phyloP scores from a whole-genome alignment of 2,888 invertebrate species.

The Drosophila quinaria region DNA sequence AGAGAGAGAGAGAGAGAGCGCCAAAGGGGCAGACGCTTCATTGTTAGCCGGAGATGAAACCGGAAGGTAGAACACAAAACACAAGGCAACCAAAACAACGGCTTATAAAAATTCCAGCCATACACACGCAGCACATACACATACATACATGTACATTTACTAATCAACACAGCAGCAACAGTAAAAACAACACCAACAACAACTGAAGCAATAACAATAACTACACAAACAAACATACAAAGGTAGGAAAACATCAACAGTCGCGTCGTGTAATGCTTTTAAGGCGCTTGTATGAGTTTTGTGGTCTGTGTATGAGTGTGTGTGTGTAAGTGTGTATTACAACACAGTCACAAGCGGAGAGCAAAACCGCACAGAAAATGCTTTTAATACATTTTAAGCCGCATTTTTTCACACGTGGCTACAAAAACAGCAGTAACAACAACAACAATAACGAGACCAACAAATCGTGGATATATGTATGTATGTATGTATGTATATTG shows the following conservation, averaged over 20 bases:
- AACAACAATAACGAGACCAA: conserved; percentile 11
- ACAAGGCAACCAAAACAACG: conserved; percentile 71
- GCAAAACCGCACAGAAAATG: conserved; percentile 66
- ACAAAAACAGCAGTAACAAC: conserved; percentile 46
- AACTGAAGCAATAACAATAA: conserved; percentile 51
- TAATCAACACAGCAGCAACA: conserved; percentile 68
- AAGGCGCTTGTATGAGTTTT: conserved; percentile 61
- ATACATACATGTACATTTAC: conserved; percentile 58
- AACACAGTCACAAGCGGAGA: conserved; percentile 22
- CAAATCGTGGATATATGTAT: conserved; percentile 10
- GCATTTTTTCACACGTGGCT: conserved; percentile 80
- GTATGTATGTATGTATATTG: conserved; percentile 7
- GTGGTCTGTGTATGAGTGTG: conserved; percentile 23
- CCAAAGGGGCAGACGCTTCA: conserved; percentile 49
- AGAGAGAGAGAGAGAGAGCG: conserved; percentile 20
- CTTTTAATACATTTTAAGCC: conserved; percentile 80
- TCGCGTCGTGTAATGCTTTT: conserved; percentile 69
- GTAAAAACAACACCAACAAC: conserved; percentile 30
- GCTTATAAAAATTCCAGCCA: conserved; percentile 65
- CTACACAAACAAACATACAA: conserved; percentile 55
- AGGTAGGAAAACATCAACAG: conserved; percentile 65
- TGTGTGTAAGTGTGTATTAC: conserved; percentile 18
- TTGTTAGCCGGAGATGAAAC: conserved; percentile 80
- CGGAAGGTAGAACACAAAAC: conserved; percentile 69
- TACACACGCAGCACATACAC: conserved; percentile 25